Percentiles rank a stretch among this genome's conserved stretches.
These are phyloP conservation scores for Eulemur rubriventer DNA, from an alignment of 2,797 vertebrate species.

Conservation along the genomic window DNA sequence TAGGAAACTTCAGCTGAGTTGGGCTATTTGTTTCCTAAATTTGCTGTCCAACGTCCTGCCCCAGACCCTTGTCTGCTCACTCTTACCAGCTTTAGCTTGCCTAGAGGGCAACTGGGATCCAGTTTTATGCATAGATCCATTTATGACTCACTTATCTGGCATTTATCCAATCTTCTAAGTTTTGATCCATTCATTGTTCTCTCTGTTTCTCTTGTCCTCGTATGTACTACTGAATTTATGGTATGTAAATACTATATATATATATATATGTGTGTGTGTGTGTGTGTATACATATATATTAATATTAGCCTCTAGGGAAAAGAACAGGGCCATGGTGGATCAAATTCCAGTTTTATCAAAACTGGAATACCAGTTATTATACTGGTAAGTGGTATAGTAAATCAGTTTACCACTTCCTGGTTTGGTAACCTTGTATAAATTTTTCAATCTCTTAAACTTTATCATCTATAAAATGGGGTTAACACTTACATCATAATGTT, in stretches of 20 bases:
- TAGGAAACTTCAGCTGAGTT: not conserved
- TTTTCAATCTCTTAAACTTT: not conserved
- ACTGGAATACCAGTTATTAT: not conserved
- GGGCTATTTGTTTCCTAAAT: not conserved
- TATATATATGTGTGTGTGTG: too few species aligned
- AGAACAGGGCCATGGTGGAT: not conserved
- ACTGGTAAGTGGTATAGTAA: not conserved
- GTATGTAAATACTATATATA: not conserved
- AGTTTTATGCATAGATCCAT: not conserved
- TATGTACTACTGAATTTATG: not conserved
- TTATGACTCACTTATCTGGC: not conserved
- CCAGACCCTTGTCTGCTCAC: not conserved
- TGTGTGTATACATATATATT: too few species aligned
- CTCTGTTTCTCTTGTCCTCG: not conserved
- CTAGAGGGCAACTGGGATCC: not conserved
- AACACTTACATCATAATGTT: not conserved
- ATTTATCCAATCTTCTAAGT: not conserved
- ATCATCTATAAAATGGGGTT: not conserved
- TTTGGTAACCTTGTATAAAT: not conserved
- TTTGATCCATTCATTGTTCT: not conserved
- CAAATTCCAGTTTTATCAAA: not conserved
- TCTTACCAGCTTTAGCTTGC: not conserved
- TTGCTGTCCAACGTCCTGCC: not conserved
- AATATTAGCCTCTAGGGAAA: not conserved
- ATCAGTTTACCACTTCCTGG: not conserved